Base-by-base conservation (phyloP, 1,140 invertebrate species). In the Anastrepha obliqua region DNA sequence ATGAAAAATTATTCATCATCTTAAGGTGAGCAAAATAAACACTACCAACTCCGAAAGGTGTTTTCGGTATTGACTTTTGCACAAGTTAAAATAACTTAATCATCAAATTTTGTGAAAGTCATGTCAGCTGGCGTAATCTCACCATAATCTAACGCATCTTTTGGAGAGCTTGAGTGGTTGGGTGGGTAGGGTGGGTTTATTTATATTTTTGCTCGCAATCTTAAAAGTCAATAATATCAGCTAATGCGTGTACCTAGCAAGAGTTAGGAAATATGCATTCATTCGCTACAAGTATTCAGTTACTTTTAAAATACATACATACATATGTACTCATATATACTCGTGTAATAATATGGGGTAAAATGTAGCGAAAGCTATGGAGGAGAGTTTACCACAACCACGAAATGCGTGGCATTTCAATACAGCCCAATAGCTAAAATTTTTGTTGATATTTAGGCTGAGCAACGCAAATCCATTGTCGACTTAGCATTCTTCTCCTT, bases 121-220 rank as follows among this genome's bases (percentile, higher is more conserved):
- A 91, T 90, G 91, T 89, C 91, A 91, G 91, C 90, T 91, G 91
- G 86, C 87, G 78, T 90, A 90, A 92, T 88, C 89, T 89, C 90
- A 92, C 3, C 11, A 29, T 87, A 87, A 87, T 20, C 87, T 70
- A 39, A 58, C 29, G n/a, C 60, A 85, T 9, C n/a, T 85, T 85
- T 20, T 29, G 29, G 17, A 11, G 6, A 11, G 8, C 15, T 62
- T 62, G 9, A 62, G 11, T 55, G 51, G 51, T 8, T 62, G 4
- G 4, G 60, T 62, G 42, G 11, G 39, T 47, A 42, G 42, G 39
- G 67, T 47, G 13, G 6, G 44, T 74, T 74, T 47, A 74, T 74
- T 74, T 74, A 42, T 15, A 7, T 17, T 74, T 74, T 47, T 42
- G 4, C 42, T 4, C 42, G 44, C 2, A 74, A 74, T 74, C 13